phyloP scores from a whole-genome alignment of 2,888 invertebrate species.

The Cryptocephalus primarius region DNA sequence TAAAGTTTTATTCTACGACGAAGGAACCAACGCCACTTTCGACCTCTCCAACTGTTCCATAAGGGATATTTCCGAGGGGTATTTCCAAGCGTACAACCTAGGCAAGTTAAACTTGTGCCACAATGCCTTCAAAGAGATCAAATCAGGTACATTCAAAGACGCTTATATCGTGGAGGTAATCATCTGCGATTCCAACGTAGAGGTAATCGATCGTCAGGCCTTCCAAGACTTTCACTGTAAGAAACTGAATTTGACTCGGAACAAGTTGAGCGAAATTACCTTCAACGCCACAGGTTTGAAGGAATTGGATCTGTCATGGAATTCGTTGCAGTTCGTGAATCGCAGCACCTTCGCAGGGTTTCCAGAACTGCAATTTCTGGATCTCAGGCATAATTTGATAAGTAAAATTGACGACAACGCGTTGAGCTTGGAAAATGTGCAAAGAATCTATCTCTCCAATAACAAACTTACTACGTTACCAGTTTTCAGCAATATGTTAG shows the following conservation, averaged over 20 bases:
- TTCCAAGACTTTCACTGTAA: conserved; percentile 3
- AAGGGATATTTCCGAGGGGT: conserved; percentile 3
- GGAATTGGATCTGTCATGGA: conserved; percentile 8
- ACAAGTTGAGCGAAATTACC: conserved; percentile 2
- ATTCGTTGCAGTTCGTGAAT: conserved; percentile 2
- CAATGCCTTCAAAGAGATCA: conserved; percentile 5
- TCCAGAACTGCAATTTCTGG: conserved; percentile 2
- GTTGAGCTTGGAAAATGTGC: conserved; percentile 4
- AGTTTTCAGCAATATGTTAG: neutral
- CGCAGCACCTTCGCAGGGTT: conserved; percentile 1
- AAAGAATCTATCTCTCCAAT: conserved; percentile 3
- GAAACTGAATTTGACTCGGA: conserved; percentile 7
- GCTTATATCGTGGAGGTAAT: conserved; percentile 9
- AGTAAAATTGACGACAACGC: conserved; percentile 1
- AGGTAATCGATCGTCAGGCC: conserved; percentile 3
- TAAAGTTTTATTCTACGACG: conserved; percentile 4
- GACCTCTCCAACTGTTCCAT: conserved; percentile 10
- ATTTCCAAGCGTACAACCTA: conserved; percentile 10
- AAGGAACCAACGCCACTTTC: conserved; percentile 7
- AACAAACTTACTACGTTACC: conserved; percentile 5
- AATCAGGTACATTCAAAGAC: conserved; percentile 4
- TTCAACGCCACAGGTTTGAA: conserved; percentile 1
- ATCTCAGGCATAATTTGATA: conserved; percentile 6
- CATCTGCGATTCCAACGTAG: conserved; percentile 5
- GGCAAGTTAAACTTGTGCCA: conserved; percentile 9